Conservation (phyloP, 92 coral and sea anemone species). For the Montipora capitata region DNA sequence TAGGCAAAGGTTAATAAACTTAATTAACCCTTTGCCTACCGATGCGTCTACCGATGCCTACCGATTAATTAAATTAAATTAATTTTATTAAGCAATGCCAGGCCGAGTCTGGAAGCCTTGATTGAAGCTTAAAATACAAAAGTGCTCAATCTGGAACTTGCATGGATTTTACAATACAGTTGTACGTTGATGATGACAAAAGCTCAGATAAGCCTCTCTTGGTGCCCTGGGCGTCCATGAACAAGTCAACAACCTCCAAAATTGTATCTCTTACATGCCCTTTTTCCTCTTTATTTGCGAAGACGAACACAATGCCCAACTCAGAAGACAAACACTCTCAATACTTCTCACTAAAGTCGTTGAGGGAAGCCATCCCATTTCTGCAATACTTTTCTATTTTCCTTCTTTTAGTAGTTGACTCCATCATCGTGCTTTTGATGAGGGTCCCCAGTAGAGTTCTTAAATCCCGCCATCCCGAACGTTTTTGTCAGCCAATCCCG, state of each 20-base stretch:
- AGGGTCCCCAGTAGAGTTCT: too few relatives aligned
- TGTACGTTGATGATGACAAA: background rate
- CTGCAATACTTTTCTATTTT: conserved; percentile 15
- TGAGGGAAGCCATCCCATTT: conserved; percentile 7
- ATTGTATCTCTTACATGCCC: conserved; percentile 7
- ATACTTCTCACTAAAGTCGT: conserved; percentile 4
- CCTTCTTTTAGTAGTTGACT: conserved; percentile 31
- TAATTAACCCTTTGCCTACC: too few relatives aligned
- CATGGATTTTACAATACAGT: background rate
- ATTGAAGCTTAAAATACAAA: conserved; percentile 6
- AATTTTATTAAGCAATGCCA: background rate
- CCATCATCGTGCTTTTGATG: conserved; percentile 28
- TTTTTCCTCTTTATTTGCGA: conserved; percentile 19
- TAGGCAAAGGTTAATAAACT: background rate
- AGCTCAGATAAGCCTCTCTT: conserved; percentile 24
- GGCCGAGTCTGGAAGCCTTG: background rate
- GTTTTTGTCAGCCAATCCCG: too few relatives aligned
- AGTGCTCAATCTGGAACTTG: conserved; percentile 6
- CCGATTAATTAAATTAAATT: too few relatives aligned
- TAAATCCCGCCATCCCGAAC: too few relatives aligned
- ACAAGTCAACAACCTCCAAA: conserved; percentile 21
- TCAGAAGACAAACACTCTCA: conserved; percentile 26
- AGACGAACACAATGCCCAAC: conserved; percentile 20
- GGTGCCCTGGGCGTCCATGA: conserved; percentile 9
- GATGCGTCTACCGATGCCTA: too few relatives aligned